These are phyloP conservation scores for Neoniphon sammara DNA, from an alignment of 2,797 vertebrate species.

Conservation along the genomic window DNA sequence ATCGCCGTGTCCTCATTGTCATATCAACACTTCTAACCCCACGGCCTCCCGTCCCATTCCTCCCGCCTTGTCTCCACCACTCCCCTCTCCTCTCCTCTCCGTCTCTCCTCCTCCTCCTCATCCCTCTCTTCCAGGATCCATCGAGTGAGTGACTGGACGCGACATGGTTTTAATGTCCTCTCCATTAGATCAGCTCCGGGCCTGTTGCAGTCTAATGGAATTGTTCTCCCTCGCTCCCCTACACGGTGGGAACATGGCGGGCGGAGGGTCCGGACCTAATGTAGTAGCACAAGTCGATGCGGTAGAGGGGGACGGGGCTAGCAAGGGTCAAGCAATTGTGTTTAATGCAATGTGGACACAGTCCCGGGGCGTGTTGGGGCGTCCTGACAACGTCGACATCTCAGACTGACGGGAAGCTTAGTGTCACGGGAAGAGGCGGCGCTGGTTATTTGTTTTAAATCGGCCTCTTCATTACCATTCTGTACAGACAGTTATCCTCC, in stretches of 20 bases:
- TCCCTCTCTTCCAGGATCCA: slow-evolving; percentile 68
- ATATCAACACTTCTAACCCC: slow-evolving; percentile 54
- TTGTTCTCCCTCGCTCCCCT: slow-evolving; percentile 71
- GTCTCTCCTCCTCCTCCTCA: slow-evolving; percentile 31
- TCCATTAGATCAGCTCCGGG: slow-evolving; percentile 78
- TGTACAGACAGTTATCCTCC: slow-evolving; percentile 33
- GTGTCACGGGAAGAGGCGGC: slow-evolving; percentile 57
- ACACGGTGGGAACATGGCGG: slow-evolving; percentile 54
- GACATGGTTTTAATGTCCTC: slow-evolving; percentile 82
- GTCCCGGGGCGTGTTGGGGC: slow-evolving; percentile 70
- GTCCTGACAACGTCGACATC: slow-evolving; percentile 72
- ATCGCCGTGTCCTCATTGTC: slow-evolving; percentile 61
- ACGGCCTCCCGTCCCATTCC: slow-evolving; percentile 42
- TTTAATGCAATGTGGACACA: slow-evolving; percentile 82
- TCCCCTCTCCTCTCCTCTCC: slow-evolving; percentile 28
- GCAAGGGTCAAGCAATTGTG: slow-evolving; percentile 77
- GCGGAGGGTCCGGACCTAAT: slow-evolving; percentile 57
- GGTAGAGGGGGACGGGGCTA: slow-evolving; percentile 56
- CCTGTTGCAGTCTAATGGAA: slow-evolving; percentile 78
- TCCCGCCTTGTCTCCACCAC: slow-evolving; percentile 43
- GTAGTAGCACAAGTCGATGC: slow-evolving; percentile 70
- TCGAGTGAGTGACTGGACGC: slow-evolving; percentile 79
- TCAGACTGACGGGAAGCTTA: slow-evolving; percentile 70
- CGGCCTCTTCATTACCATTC: slow-evolving; percentile 67
- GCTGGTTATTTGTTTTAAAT: slow-evolving; percentile 73